Percentiles rank a stretch among this genome's conserved stretches.
phyloP scores from a whole-genome alignment of 2,888 invertebrate species.

The Abrostola triplasia region DNA sequence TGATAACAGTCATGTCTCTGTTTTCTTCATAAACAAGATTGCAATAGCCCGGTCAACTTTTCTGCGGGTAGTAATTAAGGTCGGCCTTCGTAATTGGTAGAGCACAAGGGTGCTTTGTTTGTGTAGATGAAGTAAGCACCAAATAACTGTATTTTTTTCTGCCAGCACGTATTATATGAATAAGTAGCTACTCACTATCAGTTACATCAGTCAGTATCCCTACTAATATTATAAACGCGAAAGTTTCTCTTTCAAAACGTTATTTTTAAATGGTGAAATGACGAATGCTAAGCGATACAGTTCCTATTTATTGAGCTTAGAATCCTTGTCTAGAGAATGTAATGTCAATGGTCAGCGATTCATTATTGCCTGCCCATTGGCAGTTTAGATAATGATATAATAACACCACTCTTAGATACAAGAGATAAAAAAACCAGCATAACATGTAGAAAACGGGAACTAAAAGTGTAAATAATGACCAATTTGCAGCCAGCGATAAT shows the following conservation, averaged over 20 bases:
- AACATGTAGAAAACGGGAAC: slow-evolving; percentile 46
- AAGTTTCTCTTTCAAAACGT: no score
- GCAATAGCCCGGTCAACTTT: slow-evolving; percentile 45
- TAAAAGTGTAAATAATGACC: slow-evolving; percentile 47
- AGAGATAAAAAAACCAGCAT: slow-evolving; percentile 43
- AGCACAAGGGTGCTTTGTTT: slow-evolving; percentile 38
- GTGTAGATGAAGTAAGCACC: slow-evolving; percentile 20
- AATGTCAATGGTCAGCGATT: slow-evolving; percentile 18
- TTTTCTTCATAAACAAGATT: slow-evolving; percentile 30
- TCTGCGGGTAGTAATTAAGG: slow-evolving; percentile 51
- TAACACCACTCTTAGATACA: slow-evolving; percentile 21
- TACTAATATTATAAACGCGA: no score
- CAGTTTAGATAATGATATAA: slow-evolving; percentile 38
- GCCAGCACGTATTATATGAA: slow-evolving; percentile 1
- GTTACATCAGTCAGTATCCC: no score
- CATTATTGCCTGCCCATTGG: slow-evolving; percentile 14
- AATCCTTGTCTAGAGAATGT: not conserved
- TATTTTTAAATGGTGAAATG: no score
- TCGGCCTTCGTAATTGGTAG: slow-evolving; percentile 41
- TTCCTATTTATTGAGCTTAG: slow-evolving; percentile 1
- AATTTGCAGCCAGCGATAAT: slow-evolving; percentile 51
- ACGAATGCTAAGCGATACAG: no score
- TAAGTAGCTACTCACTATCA: not conserved
- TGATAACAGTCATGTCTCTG: slow-evolving; percentile 14
- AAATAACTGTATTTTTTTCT: slow-evolving; percentile 19